Percentiles rank a stretch among this genome's conserved stretches.
phyloP scores from a whole-genome alignment of 2,888 invertebrate species.

The Pardosa pseudoannulata region DNA sequence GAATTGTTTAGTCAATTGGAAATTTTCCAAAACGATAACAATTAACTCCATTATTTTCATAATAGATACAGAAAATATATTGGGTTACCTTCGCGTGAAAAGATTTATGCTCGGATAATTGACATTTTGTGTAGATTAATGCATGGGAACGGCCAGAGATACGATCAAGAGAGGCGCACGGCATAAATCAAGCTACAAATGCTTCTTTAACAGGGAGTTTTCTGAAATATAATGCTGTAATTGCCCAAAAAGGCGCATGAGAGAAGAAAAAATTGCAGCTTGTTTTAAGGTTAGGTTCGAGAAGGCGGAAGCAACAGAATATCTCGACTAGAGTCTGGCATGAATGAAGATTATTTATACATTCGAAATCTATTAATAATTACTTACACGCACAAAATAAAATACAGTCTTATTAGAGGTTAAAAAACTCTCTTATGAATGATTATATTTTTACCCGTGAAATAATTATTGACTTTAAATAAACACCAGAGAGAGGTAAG shows the following conservation, averaged over 20 bases:
- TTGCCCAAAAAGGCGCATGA: not conserved
- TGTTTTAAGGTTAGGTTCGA: no score
- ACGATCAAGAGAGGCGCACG: not conserved
- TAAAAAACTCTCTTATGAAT: no score
- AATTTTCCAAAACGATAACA: not conserved
- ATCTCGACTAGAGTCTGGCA: no score
- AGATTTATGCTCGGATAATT: not conserved
- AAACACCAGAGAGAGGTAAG: no score
- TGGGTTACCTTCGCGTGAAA: not conserved
- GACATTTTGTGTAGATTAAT: not conserved
- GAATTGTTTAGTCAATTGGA: not conserved
- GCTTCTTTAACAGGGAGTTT: not conserved
- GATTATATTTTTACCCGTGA: no score
- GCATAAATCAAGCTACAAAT: not conserved
- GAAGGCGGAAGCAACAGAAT: no score
- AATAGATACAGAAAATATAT: not conserved
- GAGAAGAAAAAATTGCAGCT: no score
- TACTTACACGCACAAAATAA: no score
- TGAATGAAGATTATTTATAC: no score
- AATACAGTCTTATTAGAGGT: no score
- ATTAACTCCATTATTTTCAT: not conserved
- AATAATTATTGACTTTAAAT: no score
- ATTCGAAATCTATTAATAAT: no score
- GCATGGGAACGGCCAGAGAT: not conserved
- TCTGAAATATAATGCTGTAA: not conserved